These are phyloP conservation scores for Agrotis puta DNA, from an alignment of 2,888 invertebrate genomes.

Conservation along the genomic window DNA sequence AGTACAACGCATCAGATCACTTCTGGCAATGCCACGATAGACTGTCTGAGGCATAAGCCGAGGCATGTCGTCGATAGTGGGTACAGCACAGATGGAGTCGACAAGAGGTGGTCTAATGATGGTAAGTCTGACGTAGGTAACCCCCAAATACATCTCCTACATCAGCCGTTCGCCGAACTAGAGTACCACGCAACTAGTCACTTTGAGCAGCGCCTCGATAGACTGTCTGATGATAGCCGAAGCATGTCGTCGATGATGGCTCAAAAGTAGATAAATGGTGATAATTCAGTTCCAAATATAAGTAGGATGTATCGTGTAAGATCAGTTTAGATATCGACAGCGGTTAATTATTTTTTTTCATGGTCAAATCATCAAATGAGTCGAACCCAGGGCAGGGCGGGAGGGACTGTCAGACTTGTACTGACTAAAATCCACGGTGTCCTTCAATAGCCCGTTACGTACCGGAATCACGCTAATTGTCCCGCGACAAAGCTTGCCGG, in stretches of 20 bases:
- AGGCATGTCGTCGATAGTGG: constrained; percentile 96
- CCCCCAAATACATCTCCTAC: constrained; percentile 85
- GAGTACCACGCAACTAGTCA: constrained; percentile 80
- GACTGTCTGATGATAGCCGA: constrained; percentile 85
- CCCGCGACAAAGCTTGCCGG: too few species aligned
- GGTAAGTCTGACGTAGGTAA: constrained; percentile 80
- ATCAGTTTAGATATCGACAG: too few species aligned
- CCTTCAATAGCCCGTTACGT: too few species aligned
- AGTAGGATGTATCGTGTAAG: too few species aligned
- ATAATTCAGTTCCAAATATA: too few species aligned
- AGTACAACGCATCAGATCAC: constrained; percentile 80
- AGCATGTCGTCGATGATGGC: constrained; percentile 96
- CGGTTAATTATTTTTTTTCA: too few species aligned
- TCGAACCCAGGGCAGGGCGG: too few species aligned
- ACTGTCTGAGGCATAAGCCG: constrained; percentile 87
- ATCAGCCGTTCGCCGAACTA: constrained; percentile 79
- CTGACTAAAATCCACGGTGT: too few species aligned
- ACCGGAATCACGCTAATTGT: too few species aligned
- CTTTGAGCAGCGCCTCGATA: constrained; percentile 84
- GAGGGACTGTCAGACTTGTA: too few species aligned
- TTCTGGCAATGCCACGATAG: constrained; percentile 88
- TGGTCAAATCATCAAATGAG: too few species aligned
- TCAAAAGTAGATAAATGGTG: constrained; percentile 86
- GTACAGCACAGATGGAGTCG: constrained; percentile 96
- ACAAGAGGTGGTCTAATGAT: constrained; percentile 96